Conservation (phyloP, 2,888 invertebrate species). For the Orgyia antiqua region DNA sequence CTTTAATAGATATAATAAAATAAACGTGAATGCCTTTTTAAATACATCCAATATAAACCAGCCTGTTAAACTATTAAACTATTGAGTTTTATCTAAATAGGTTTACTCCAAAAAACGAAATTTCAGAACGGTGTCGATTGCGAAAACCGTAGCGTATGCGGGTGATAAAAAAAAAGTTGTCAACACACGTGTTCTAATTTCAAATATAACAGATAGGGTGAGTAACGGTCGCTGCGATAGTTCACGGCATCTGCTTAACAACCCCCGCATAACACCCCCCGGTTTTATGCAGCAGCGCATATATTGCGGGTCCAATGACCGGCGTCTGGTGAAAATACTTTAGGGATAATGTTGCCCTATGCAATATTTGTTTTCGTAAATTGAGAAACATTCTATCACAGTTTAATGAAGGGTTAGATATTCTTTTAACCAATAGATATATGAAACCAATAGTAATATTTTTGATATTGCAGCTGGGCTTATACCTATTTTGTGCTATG, state of each 20-base stretch:
- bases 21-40: conserved; percentile 1
- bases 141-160: conserved; percentile 48
- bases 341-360: conserved; percentile 29
- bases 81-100: conserved; percentile 16
- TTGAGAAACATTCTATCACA: conserved; percentile 25
- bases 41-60: conserved; percentile 1
- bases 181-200: conserved; percentile 71
- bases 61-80: conserved; percentile 7
- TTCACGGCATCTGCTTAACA: conserved; percentile 54
- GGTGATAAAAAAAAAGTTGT: conserved; percentile 62
- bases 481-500: too few relatives aligned
- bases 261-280: conserved; percentile 41
- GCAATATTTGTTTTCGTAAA: conserved; percentile 33
- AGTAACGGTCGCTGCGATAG: conserved; percentile 60
- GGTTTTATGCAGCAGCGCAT: conserved; percentile 13
- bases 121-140: conserved; percentile 20
- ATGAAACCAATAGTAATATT: too few relatives aligned
- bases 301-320: conserved; percentile 41
- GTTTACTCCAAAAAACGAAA: conserved; percentile 11
- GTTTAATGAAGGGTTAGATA: background rate
- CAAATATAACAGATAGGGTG: conserved; percentile 63
- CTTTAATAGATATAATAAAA: background rate
- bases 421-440: background rate
- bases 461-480: too few relatives aligned
- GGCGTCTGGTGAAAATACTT: conserved; percentile 45